Base-by-base conservation (phyloP, 1,140 invertebrate genomes). In the Chionoecetes opilio region DNA sequence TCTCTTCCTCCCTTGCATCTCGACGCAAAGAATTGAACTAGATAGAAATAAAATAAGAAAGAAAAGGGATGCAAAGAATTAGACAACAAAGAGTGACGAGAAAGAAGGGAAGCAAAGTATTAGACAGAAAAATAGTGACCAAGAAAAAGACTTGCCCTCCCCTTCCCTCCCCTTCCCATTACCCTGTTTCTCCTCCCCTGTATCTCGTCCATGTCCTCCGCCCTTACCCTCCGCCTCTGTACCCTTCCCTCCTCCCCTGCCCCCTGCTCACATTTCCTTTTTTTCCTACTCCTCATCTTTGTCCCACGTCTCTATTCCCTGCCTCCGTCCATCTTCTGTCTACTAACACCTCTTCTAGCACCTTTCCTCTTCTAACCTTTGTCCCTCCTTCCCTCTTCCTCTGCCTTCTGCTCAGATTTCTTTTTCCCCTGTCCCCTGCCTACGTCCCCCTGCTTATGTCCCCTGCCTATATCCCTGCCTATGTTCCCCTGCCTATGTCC, bases 331-430 rank as follows among this genome's bases (percentile, higher is more conserved):
- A 9, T 31, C 35, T 46, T 38, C 32, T 38, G 5, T 5, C n/a
- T 11, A 21, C 11, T 34, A 21, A 21, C 86, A 31, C 32, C 35
- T 11, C 32, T 34, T 87, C 63, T 75, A 14, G 14, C 86, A 26
- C 86, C 34, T 34, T 35, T 35, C 37, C 86, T 3, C n/a, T n/a
- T n/a, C n/a, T n/a, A n/a, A n/a, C n/a, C n/a, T n/a, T n/a, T n/a
- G n/a, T n/a, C 2, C 37, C 85, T 87, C 85, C 37, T 34, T 29
- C 85, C 35, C 85, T 29, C 85, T 87, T 34, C 35, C 85, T 87
- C 85, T 87, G 29, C 34, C 85, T 87, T 3, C 21, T 17, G 21
- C 21, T 87, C 21, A 31, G n/a, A 21, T 34, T 32, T 34, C 35
- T 17, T 3, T 3, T 35, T 17, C 32, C 21, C 17, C 31, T 21